Base-by-base conservation (phyloP, 1,140 invertebrate species). In the Diorhabda sublineata region DNA sequence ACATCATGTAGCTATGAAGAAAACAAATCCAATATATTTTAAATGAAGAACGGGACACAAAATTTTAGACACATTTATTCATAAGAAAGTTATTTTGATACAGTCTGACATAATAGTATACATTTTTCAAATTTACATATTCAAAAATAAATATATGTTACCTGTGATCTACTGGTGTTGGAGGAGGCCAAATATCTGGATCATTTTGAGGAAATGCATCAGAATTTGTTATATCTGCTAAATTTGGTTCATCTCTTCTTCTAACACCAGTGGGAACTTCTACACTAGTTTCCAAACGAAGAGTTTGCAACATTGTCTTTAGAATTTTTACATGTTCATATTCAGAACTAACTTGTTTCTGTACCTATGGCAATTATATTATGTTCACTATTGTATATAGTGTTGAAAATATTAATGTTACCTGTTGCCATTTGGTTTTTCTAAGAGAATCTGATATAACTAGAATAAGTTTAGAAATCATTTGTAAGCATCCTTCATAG, bases 401-500 rank as follows among this genome's bases (percentile, higher is more conserved):
- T 26, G 7, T 59, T 59, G 1, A 26, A 26, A 26, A 26, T 26
- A 26, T 26, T 26, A 26, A 26, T 26, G 8, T 45, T 74, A 79
- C 78, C 70, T 87, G 81, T 91, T 94, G 95, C 96, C 98, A 84
- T 92, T 93, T 71, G 88, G 88, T 84, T 92, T 96, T 67, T 90
- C 87, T 71, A 88, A 89, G 61, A 88, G 88, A 81, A 90, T 91
- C 95, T 9, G 87, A 90, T 60, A 96, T 93, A 56, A 89, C 91
- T 11, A 88, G 85, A 58, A 98, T 86, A 43, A 97, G 85, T 74
- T 88, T 89, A 77, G 95, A 92, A 74, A 97, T 92, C 83, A 96
- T 93, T 80, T 95, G 92, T 45, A 96, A 86, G 3, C 95, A 92
- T 61, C 95, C 94, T 83, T 98, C 93, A 81, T 98, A 99, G 83